phyloP scores from a whole-genome alignment of 2,888 invertebrate species.

The Pseudococcus viburni region DNA sequence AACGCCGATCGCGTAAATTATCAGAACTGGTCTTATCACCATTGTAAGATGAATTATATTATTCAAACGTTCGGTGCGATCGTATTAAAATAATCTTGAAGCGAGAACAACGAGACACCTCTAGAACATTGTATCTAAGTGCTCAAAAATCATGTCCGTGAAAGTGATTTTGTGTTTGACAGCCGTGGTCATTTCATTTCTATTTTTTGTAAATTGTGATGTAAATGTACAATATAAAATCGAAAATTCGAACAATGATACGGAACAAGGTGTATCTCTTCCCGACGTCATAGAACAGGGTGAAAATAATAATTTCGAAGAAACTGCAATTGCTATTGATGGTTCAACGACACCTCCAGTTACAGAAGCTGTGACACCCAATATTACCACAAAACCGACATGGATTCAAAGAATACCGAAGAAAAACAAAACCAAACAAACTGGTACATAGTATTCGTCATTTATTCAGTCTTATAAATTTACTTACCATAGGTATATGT shows the following conservation, averaged over 20 bases:
- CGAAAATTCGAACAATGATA: slow-evolving; percentile 19
- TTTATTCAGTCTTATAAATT: slow-evolving; percentile 45
- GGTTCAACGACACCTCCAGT: slow-evolving; percentile 12
- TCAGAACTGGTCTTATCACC: slow-evolving; percentile 56
- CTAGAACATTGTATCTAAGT: background rate
- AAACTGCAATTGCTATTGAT: background rate
- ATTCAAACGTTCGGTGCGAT: slow-evolving; percentile 46
- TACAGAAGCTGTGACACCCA: slow-evolving; percentile 26
- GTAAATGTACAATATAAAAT: slow-evolving; percentile 30
- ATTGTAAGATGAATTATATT: slow-evolving; percentile 49
- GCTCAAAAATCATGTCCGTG: background rate
- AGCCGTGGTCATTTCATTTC: background rate
- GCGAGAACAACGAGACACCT: background rate
- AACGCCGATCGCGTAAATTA: slow-evolving; percentile 53
- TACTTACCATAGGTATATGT: background rate
- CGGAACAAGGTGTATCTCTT: background rate
- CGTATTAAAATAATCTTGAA: slow-evolving; percentile 27
- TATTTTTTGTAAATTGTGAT: background rate
- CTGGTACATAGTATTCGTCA: slow-evolving; percentile 34
- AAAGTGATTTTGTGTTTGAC: background rate
- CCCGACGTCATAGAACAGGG: slow-evolving; percentile 30
- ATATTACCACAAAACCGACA: slow-evolving; percentile 62
- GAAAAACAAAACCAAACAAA: slow-evolving; percentile 18
- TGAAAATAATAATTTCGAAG: slow-evolving; percentile 20
- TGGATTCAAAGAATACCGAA: slow-evolving; percentile 65